Evolutionary conservation across 2,797 vertebrate species (phyloP).

Genomic region (Anolis apletophallus): DNA sequence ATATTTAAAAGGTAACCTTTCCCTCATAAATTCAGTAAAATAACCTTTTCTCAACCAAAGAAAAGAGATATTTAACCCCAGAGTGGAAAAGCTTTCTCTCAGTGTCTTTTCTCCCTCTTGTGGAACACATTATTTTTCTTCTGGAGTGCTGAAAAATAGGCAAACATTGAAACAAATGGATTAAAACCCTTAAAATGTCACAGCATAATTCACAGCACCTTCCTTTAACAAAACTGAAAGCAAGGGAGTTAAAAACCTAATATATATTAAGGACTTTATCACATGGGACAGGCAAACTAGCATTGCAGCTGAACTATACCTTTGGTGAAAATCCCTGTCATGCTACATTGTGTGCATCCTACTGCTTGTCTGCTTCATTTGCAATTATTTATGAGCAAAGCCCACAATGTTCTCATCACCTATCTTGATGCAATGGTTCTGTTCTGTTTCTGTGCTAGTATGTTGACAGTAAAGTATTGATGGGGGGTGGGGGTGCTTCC

Average conservation of each 20-base stretch:
- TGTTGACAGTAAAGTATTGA: no score
- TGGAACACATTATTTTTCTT: neutral
- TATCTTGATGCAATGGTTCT: no score
- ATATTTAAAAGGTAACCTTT: conserved; percentile 52
- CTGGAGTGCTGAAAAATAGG: neutral
- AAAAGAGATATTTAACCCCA: conserved; percentile 12
- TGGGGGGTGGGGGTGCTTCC: no score
- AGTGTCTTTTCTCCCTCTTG: neutral
- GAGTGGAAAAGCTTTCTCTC: conserved; percentile 9
- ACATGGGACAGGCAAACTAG: no score
- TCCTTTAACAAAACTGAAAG: conserved; percentile 40
- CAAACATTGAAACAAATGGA: conserved; percentile 12
- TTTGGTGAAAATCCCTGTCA: neutral
- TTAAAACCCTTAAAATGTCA: conserved; percentile 8
- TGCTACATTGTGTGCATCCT: no score
- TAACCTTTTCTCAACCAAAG: conserved; percentile 10
- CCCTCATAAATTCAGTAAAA: conserved; percentile 38
- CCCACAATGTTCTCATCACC: no score
- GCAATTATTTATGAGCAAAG: no score
- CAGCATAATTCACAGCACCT: neutral
- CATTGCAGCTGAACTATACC: neutral
- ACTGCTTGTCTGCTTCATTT: no score
- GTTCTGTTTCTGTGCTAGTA: no score
- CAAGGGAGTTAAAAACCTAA: conserved; percentile 15
- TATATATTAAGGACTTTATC: conserved; percentile 28